Percentiles rank a stretch among this genome's conserved stretches.
Evolutionary conservation across 2,888 invertebrate species (phyloP).

Genomic region (Horisme vitalbata): DNA sequence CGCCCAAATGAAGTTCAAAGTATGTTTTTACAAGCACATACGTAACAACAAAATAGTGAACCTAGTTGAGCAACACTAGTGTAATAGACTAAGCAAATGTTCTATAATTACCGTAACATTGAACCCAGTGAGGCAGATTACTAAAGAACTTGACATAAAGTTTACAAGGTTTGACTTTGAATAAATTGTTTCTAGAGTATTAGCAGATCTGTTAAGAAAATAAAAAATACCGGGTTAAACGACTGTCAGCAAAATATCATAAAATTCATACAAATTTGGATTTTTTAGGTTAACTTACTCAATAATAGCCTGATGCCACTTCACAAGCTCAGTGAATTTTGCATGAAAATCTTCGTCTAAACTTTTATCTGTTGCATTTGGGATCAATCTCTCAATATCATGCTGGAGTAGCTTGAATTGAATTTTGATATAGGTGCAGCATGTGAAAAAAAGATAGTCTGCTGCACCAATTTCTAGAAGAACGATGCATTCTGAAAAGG

Average conservation of each 20-base stretch:
- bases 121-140: constrained; percentile 59
- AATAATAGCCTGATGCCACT: constrained; percentile 49
- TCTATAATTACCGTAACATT: constrained; percentile 48
- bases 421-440: constrained; percentile 45
- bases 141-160: constrained; percentile 52
- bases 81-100: too few relatives aligned
- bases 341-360: constrained; percentile 20
- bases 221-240: too few relatives aligned
- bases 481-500: constrained; percentile 50
- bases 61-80: too few relatives aligned
- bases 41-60: too few relatives aligned
- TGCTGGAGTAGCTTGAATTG: constrained; percentile 46
- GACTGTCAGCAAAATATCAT: not conserved
- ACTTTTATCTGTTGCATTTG: constrained; percentile 1
- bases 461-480: constrained; percentile 43
- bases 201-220: constrained; percentile 41
- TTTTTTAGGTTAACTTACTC: constrained; percentile 34
- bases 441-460: constrained; percentile 51
- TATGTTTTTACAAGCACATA: too few relatives aligned
- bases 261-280: not conserved
- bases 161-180: constrained; percentile 53
- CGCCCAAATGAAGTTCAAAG: too few relatives aligned
- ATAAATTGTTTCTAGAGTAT: constrained; percentile 48
- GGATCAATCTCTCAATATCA: constrained; percentile 39
- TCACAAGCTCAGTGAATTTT: constrained; percentile 37